phyloP scores from a whole-genome alignment of 2,888 invertebrate species.

The Neoascia interrupta region DNA sequence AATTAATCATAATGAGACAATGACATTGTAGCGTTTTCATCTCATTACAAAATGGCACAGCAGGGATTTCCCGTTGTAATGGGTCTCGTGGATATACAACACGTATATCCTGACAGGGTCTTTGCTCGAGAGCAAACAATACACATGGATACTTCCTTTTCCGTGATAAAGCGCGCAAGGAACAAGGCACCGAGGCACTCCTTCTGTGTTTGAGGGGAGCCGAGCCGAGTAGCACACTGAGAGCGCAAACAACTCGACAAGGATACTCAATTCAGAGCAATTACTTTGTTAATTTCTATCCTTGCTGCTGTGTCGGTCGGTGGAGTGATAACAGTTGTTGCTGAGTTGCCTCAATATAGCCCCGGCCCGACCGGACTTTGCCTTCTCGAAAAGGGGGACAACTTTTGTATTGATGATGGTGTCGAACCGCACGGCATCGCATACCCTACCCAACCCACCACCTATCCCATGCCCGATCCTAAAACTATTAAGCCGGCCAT shows the following conservation, averaged over 20 bases:
- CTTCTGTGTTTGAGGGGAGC: not conserved
- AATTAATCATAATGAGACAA: slow-evolving; percentile 65
- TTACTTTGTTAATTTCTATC: slow-evolving; percentile 49
- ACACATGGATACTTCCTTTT: slow-evolving; percentile 17
- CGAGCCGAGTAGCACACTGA: slow-evolving; percentile 1
- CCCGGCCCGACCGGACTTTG: no score
- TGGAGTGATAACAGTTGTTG: slow-evolving; percentile 52
- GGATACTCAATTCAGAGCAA: slow-evolving; percentile 51
- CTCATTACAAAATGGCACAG: slow-evolving; percentile 56
- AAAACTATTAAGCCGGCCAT: slow-evolving; percentile 38
- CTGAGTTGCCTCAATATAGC: slow-evolving; percentile 1
- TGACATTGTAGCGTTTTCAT: slow-evolving; percentile 61
- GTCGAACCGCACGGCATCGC: slow-evolving; percentile 14
- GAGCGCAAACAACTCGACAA: slow-evolving; percentile 41
- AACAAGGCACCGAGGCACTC: not conserved
- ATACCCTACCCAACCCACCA: not conserved
- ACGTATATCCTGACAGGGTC: no score
- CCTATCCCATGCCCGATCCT: slow-evolving; percentile 18
- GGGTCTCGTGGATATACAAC: no score
- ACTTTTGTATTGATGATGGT: slow-evolving; percentile 14
- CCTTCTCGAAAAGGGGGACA: not conserved
- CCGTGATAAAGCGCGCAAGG: not conserved
- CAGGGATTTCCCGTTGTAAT: slow-evolving; percentile 42
- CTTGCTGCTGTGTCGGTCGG: not conserved
- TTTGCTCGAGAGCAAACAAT: not conserved